Conservation (phyloP, 2,797 vertebrate genomes). For the Staurois parvus region DNA sequence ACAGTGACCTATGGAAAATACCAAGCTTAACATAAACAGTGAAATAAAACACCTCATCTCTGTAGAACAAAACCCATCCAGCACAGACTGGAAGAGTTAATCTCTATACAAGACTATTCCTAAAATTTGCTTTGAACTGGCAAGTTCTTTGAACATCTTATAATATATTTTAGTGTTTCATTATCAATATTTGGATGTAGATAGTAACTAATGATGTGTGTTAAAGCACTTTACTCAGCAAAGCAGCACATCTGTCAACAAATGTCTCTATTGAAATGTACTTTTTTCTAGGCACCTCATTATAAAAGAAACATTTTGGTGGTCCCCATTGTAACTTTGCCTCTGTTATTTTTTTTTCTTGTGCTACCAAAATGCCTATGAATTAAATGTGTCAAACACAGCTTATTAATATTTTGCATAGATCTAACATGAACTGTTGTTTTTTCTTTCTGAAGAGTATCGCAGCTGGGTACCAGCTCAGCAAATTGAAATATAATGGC, state of each 20-base stretch:
- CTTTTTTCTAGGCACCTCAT: conserved; percentile 49
- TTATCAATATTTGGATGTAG: conserved; percentile 61
- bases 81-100: conserved; percentile 21
- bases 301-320: conserved; percentile 38
- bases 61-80: background rate
- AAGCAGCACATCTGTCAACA: conserved; percentile 58
- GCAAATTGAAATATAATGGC: conserved; percentile 6
- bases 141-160: conserved; percentile 52
- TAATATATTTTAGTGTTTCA: conserved; percentile 49
- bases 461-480: conserved; percentile 8
- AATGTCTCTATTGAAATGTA: conserved; percentile 55
- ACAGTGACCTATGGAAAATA: conserved; percentile 9
- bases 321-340: conserved; percentile 28
- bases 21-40: conserved; percentile 23
- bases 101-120: conserved; percentile 37
- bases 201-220: conserved; percentile 56
- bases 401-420: conserved; percentile 18
- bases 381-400: conserved; percentile 9
- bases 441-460: conserved; percentile 5
- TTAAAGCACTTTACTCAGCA: conserved; percentile 48
- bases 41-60: conserved; percentile 31
- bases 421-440: conserved; percentile 2
- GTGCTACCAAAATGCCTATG: conserved; percentile 36
- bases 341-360: conserved; percentile 20
- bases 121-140: conserved; percentile 54